phyloP scores from a whole-genome alignment of 1,140 invertebrate species.

The Drosophila orena region DNA sequence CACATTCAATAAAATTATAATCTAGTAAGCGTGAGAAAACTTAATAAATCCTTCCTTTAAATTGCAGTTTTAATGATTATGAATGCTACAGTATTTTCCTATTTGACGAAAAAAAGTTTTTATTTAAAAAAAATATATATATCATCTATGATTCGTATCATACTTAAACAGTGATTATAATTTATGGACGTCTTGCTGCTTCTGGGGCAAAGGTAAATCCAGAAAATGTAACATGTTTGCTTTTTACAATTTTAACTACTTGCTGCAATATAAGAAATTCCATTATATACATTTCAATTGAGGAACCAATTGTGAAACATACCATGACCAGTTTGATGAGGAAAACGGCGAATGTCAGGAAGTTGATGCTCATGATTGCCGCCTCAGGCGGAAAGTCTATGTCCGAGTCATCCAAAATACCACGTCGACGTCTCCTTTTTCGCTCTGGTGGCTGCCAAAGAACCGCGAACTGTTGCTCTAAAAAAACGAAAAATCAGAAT shows the following conservation, averaged over 20 bases:
- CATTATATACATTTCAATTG: neutral
- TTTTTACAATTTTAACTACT: slow-evolving; percentile 85
- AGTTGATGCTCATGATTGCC: slow-evolving; percentile 91
- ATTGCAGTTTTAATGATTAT: no score
- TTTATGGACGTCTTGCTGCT: slow-evolving; percentile 33
- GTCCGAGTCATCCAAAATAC: slow-evolving; percentile 85
- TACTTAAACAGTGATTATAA: neutral
- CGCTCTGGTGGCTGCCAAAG: slow-evolving; percentile 71
- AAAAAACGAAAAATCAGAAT: no score
- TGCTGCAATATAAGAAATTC: slow-evolving; percentile 78
- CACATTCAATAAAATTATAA: no score
- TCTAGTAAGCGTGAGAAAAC: no score
- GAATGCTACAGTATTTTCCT: neutral
- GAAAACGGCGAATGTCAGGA: slow-evolving; percentile 93
- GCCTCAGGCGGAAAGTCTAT: slow-evolving; percentile 92
- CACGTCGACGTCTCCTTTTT: slow-evolving; percentile 61
- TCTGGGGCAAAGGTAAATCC: slow-evolving; percentile 61
- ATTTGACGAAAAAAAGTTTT: neutral
- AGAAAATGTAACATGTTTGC: slow-evolving; percentile 80
- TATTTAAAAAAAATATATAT: neutral
- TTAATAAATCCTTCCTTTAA: no score
- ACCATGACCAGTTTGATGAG: slow-evolving; percentile 93
- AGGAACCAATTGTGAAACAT: slow-evolving; percentile 57
- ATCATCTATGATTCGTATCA: neutral
- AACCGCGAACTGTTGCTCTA: slow-evolving; percentile 69